These are phyloP conservation scores for Solenopsis invicta DNA, from an alignment of 1,140 invertebrate genomes.

Conservation along the genomic window DNA sequence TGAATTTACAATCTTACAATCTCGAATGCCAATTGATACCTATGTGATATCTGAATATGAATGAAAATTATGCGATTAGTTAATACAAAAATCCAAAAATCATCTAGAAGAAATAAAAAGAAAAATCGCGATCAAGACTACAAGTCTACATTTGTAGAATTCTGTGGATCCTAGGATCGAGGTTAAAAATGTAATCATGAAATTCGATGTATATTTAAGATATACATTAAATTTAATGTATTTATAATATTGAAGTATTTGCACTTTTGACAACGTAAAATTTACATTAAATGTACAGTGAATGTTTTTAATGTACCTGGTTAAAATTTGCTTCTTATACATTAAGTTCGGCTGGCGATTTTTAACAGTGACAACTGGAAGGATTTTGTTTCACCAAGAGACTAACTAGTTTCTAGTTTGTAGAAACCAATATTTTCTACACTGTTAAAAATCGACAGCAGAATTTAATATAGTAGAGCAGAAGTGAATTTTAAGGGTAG, in stretches of 20 bases:
- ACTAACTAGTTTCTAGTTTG: not conserved
- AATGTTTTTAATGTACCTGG: not conserved
- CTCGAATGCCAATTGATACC: not conserved
- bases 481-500: too few species aligned
- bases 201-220: too few species aligned
- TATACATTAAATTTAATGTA: too few species aligned
- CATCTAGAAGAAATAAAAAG: not conserved
- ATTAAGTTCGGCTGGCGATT: too few species aligned
- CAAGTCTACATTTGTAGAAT: not conserved
- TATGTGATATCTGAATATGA: not conserved
- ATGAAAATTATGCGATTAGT: not conserved
- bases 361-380: too few species aligned
- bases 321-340: too few species aligned
- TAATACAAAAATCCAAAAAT: not conserved
- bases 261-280: too few species aligned
- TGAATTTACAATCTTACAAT: slow-evolving; percentile 9
- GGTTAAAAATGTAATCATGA: not conserved
- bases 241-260: too few species aligned
- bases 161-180: not conserved
- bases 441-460: too few species aligned
- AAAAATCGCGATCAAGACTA: not conserved
- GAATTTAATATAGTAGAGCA: too few species aligned
- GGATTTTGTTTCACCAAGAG: not conserved
- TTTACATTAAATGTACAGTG: too few species aligned
- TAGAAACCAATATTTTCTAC: not conserved